Conservation (phyloP, 2,113 vertebrate species). For the Tor tambroides region DNA sequence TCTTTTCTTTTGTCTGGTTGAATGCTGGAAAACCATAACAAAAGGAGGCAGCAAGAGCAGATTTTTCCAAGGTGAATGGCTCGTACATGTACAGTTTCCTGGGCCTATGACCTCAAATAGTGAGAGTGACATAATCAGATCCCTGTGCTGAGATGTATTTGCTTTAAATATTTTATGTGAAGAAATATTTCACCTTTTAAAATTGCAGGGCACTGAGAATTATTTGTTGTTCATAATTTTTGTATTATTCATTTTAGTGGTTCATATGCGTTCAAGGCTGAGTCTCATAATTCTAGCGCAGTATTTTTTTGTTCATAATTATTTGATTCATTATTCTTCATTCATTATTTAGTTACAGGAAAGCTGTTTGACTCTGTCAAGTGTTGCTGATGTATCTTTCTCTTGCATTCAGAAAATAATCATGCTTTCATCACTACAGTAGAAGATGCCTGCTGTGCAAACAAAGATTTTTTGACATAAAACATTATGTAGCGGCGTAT, state of each 20-base stretch:
- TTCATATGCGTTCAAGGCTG: no score
- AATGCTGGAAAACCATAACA: conserved; percentile 36
- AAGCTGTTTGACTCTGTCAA: background rate
- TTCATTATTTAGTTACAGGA: conserved; percentile 20
- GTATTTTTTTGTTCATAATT: conserved; percentile 9
- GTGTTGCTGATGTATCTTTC: background rate
- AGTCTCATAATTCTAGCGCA: background rate
- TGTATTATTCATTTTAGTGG: background rate
- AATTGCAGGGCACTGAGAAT: background rate
- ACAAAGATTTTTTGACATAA: background rate
- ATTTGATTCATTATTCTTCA: conserved; percentile 9
- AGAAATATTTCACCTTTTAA: background rate
- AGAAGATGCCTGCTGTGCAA: background rate
- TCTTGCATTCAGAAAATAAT: conserved; percentile 17
- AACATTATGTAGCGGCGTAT: background rate
- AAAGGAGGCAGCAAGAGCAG: conserved; percentile 44
- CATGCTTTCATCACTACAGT: background rate
- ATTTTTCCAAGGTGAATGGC: conserved; percentile 10
- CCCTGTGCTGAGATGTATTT: background rate
- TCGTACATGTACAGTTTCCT: conserved; percentile 24
- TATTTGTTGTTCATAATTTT: background rate
- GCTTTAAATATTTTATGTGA: background rate
- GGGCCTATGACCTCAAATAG: background rate
- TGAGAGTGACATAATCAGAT: background rate
- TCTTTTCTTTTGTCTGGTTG: conserved; percentile 13